Conservation (phyloP, 2,888 invertebrate species). For the Agriotes lineatus region DNA sequence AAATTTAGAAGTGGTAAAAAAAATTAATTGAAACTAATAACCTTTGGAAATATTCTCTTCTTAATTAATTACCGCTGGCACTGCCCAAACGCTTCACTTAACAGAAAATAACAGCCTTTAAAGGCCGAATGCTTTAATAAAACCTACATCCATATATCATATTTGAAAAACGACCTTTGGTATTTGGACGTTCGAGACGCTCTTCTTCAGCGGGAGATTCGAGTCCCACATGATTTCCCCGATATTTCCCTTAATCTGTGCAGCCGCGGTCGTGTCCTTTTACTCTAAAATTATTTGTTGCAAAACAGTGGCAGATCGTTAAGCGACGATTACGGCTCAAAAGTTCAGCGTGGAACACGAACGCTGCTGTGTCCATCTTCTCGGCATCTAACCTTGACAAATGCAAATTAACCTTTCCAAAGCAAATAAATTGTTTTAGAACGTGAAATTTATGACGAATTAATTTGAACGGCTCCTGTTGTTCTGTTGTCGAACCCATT, state of each 20-base stretch:
- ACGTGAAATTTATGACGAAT: conserved; percentile 15
- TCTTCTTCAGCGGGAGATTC: not conserved
- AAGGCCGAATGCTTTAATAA: conserved; percentile 5
- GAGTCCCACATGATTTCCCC: not conserved
- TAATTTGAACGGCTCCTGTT: not conserved
- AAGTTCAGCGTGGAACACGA: not conserved
- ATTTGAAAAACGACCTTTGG: conserved; percentile 9
- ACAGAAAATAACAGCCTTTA: not conserved
- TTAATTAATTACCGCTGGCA: conserved; percentile 12
- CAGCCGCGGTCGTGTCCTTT: not conserved
- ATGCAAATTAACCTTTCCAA: conserved; percentile 10
- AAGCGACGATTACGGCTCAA: no score
- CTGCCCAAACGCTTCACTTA: conserved; percentile 1
- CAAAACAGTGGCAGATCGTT: no score
- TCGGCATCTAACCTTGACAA: not conserved
- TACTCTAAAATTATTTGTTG: not conserved
- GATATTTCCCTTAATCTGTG: not conserved
- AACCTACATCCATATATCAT: not conserved
- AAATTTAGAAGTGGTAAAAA: no score
- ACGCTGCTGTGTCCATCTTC: not conserved
- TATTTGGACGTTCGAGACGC: conserved; percentile 3
- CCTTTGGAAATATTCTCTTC: conserved; percentile 1
- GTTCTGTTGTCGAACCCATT: no score
- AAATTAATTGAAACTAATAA: no score
- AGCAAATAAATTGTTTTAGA: not conserved